Percentiles rank a stretch among this genome's conserved stretches.
Evolutionary conservation across 2,113 vertebrate genomes (phyloP).

Genomic region (Caretta caretta): DNA sequence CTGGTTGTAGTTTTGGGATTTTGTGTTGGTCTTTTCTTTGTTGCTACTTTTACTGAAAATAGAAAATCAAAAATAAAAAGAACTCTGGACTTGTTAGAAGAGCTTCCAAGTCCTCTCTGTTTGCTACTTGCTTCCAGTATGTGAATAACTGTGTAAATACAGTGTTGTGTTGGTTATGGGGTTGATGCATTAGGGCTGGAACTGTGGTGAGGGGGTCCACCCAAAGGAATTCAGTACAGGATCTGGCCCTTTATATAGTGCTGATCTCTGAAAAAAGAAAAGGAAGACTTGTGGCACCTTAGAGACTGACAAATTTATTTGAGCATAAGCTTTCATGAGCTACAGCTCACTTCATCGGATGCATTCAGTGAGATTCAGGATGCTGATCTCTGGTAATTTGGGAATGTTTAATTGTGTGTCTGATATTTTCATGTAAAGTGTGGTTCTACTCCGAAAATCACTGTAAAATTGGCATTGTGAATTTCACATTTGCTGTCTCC

Average conservation of each 20-base stretch:
- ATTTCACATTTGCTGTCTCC: neutral
- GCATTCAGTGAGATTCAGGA: too few relatives aligned
- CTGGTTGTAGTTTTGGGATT: neutral
- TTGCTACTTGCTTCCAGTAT: neutral
- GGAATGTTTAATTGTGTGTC: neutral
- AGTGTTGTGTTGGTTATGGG: neutral
- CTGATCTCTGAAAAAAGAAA: neutral
- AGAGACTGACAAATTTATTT: too few relatives aligned
- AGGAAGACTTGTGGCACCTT: too few relatives aligned
- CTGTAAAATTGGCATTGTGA: neutral
- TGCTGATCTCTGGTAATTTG: neutral
- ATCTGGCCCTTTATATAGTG: neutral
- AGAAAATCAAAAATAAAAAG: neutral
- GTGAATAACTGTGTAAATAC: neutral
- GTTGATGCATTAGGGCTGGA: neutral
- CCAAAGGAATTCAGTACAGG: neutral
- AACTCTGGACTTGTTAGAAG: neutral
- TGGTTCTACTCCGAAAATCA: neutral
- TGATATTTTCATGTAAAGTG: neutral
- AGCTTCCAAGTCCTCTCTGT: neutral
- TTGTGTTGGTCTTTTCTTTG: neutral
- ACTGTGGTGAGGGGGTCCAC: neutral
- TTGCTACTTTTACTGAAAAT: neutral
- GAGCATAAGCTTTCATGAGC: too few relatives aligned
- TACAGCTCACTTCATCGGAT: too few relatives aligned